Evolutionary conservation across 2,797 vertebrate species (phyloP).

Genomic region (Sitta carolinensis): DNA sequence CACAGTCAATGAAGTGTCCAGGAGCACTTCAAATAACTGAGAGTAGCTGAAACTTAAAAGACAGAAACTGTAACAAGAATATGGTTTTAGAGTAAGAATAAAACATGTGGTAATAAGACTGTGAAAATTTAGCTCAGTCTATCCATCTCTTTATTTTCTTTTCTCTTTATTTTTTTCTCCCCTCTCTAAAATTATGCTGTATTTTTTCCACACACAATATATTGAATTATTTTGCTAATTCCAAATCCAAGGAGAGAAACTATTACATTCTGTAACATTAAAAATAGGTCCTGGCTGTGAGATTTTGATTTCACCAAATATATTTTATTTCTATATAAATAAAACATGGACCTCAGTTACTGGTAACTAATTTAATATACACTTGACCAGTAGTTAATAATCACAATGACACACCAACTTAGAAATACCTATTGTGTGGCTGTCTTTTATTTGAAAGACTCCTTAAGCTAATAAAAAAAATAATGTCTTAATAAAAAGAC

Average conservation of each 20-base stretch:
- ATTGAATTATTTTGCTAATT: slow-evolving; percentile 24
- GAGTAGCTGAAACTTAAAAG: background rate
- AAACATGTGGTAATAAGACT: background rate
- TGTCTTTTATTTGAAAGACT: slow-evolving; percentile 31
- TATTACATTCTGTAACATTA: background rate
- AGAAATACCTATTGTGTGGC: background rate
- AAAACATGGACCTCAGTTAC: background rate
- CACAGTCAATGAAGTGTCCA: background rate
- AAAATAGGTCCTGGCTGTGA: background rate
- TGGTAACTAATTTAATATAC: slow-evolving; percentile 17
- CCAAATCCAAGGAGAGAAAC: background rate
- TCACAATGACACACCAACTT: background rate
- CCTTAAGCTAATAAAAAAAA: slow-evolving; percentile 21
- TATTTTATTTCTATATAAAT: background rate
- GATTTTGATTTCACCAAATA: background rate
- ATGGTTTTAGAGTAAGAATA: background rate
- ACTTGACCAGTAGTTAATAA: slow-evolving; percentile 25
- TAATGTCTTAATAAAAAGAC: slow-evolving; percentile 17
- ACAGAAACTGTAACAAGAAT: background rate
- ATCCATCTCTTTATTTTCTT: background rate
- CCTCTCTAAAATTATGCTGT: background rate
- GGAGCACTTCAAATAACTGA: background rate
- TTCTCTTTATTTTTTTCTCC: background rate
- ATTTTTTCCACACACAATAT: background rate
- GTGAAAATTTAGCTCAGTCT: background rate